These are phyloP conservation scores for Mormyrus iriodes DNA, from an alignment of 2,113 vertebrate genomes.

Conservation along the genomic window DNA sequence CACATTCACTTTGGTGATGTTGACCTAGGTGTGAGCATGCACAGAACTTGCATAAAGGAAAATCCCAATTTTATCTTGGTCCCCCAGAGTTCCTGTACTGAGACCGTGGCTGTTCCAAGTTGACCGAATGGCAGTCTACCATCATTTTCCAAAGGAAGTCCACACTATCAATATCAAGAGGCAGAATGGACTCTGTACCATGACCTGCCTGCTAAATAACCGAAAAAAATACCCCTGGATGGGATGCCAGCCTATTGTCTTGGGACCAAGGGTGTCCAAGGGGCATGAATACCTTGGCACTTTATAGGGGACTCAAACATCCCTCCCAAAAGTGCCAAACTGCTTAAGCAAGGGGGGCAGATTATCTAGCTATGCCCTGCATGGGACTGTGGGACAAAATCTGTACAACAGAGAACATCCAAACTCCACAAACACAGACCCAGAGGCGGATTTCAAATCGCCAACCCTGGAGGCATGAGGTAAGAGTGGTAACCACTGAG, in stretches of 20 bases:
- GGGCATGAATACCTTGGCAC: background rate
- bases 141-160: conserved; percentile 12
- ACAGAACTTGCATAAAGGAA: background rate
- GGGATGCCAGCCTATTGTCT: background rate
- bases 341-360: background rate
- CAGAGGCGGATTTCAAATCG: background rate
- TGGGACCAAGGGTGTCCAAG: background rate
- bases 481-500: background rate
- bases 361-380: background rate
- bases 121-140: conserved; percentile 1
- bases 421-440: background rate
- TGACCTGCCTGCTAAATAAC: background rate
- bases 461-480: background rate
- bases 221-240: background rate
- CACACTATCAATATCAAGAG: background rate
- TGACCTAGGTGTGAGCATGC: background rate
- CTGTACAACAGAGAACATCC: background rate
- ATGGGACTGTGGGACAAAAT: background rate
- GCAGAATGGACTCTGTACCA: background rate
- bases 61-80: background rate
- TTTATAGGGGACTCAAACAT: background rate
- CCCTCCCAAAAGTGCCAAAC: background rate
- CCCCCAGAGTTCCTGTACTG: conserved; percentile 11
- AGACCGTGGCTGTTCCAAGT: background rate
- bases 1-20: background rate